Percentiles rank a stretch among this genome's conserved stretches.
phyloP scores from a whole-genome alignment of 2,888 invertebrate genomes.

The Drosophila monieri region DNA sequence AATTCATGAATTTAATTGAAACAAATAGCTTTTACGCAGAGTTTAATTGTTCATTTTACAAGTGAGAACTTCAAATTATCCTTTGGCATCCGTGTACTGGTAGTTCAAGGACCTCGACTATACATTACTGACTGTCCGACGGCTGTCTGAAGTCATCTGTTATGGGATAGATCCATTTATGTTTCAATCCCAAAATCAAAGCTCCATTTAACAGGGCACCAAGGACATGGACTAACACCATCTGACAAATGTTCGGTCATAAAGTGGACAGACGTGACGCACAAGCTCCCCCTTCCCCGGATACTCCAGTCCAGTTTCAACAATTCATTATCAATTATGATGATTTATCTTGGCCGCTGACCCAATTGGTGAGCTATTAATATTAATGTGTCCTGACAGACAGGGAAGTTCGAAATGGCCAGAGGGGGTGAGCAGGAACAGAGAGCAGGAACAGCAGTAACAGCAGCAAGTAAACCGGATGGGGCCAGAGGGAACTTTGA shows the following conservation, averaged over 20 bases:
- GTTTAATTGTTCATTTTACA: neutral
- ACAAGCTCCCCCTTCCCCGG: constrained; percentile 1
- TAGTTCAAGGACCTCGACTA: neutral
- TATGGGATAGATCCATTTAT: constrained; percentile 24
- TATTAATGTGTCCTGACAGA: constrained; percentile 62
- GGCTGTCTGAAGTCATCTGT: constrained; percentile 3
- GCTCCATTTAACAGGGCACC: constrained; percentile 23
- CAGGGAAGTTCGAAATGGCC: constrained; percentile 7
- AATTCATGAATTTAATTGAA: neutral
- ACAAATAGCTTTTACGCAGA: neutral
- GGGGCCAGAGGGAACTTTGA: constrained; percentile 23
- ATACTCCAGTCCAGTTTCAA: constrained; percentile 46
- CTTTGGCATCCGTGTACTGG: neutral
- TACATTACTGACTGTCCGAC: neutral
- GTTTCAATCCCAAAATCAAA: constrained; percentile 38
- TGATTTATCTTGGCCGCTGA: constrained; percentile 76
- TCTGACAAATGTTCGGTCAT: constrained; percentile 36
- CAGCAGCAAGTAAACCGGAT: neutral
- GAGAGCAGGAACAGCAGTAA: neutral
- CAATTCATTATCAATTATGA: constrained; percentile 79
- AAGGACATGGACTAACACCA: constrained; percentile 9
- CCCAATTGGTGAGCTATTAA: constrained; percentile 74
- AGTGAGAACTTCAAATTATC: neutral
- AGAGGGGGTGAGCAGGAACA: constrained; percentile 3
- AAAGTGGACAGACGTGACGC: constrained; percentile 29